Percentiles rank a stretch among this genome's conserved stretches.
phyloP scores from a whole-genome alignment of 2,113 vertebrate species.

The Neoarius graeffei region DNA sequence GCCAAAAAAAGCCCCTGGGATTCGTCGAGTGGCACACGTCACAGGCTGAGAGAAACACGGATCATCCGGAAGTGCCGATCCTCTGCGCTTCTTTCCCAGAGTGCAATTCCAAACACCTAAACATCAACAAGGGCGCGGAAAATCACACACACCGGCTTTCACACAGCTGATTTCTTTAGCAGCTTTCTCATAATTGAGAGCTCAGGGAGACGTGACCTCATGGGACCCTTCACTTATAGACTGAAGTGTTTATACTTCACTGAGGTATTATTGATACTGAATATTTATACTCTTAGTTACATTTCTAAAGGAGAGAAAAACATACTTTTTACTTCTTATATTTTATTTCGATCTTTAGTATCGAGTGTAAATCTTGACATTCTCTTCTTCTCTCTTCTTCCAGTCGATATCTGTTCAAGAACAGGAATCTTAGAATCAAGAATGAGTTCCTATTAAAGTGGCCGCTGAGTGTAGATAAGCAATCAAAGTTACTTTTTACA shows the following conservation, averaged over 20 bases:
- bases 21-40: constrained; percentile 67
- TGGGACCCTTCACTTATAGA: too few relatives aligned
- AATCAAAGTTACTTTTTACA: background rate
- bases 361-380: too few relatives aligned
- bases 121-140: constrained; percentile 46
- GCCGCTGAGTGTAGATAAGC: background rate
- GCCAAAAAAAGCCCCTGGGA: constrained; percentile 74
- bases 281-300: background rate
- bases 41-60: constrained; percentile 45
- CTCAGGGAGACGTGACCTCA: constrained; percentile 7
- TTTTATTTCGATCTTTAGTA: background rate
- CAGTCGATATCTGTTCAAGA: background rate
- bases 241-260: background rate
- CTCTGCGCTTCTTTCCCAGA: constrained; percentile 44
- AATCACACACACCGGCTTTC: background rate
- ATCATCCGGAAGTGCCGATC: constrained; percentile 52
- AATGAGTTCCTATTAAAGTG: too few relatives aligned
- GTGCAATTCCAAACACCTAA: constrained; percentile 40
- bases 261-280: background rate
- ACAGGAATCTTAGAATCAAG: too few relatives aligned
- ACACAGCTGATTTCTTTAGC: constrained; percentile 16
- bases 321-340: background rate
- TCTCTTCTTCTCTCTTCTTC: too few relatives aligned
- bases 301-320: background rate
- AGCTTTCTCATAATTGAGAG: background rate